These are phyloP conservation scores for Sciurus carolinensis DNA, from an alignment of 2,797 vertebrate genomes.

Conservation along the genomic window DNA sequence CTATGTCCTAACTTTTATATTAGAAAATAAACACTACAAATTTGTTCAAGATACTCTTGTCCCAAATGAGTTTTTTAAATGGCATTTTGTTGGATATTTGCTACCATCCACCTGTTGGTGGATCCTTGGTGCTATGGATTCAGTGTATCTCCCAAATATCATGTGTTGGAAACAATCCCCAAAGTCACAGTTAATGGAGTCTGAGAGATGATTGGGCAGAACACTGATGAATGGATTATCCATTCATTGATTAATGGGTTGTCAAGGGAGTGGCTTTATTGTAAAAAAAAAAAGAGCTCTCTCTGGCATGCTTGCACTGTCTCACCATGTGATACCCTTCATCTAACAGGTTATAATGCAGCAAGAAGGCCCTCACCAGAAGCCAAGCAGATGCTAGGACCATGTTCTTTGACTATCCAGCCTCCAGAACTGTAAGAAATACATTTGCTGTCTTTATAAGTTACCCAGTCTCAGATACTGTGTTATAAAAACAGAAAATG, in stretches of 20 bases:
- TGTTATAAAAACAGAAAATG: neutral
- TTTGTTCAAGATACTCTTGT: neutral
- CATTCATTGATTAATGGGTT: neutral
- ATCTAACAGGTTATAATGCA: too few relatives aligned
- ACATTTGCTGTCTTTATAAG: neutral
- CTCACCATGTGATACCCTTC: neutral
- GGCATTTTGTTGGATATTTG: neutral
- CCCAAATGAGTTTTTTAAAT: neutral
- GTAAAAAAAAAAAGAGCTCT: neutral
- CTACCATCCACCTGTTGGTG: neutral
- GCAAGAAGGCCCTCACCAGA: neutral
- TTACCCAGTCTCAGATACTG: neutral
- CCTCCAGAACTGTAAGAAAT: neutral
- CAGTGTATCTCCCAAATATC: neutral
- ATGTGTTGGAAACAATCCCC: neutral
- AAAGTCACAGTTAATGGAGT: neutral
- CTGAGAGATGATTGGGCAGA: neutral
- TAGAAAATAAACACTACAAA: slow-evolving; percentile 50
- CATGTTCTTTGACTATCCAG: neutral
- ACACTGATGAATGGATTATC: neutral
- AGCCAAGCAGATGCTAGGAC: neutral
- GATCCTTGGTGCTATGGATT: neutral
- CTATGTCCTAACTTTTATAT: neutral
- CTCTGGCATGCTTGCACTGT: too few relatives aligned
- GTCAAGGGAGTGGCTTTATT: neutral